Evolutionary conservation across 2,888 invertebrate genomes (phyloP).

Genomic region (Tryphoninae sp.): DNA sequence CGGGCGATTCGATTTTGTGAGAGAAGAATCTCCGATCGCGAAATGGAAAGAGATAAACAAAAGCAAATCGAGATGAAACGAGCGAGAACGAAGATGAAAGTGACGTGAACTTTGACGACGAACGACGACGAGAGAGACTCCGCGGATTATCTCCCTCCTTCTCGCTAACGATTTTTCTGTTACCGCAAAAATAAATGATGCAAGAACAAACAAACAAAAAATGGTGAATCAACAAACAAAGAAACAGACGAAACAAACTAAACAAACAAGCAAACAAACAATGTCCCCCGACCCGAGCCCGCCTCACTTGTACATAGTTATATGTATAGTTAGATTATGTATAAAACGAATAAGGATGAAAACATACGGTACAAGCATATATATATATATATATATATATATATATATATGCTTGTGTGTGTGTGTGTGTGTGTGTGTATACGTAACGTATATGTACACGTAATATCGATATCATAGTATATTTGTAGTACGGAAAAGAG

Average conservation of each 20-base stretch:
- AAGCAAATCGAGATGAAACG: too few species aligned
- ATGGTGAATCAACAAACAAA: background rate
- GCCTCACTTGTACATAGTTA: constrained; percentile 80
- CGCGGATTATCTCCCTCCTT: constrained; percentile 1
- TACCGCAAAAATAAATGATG: constrained; percentile 30
- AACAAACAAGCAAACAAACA: constrained; percentile 10
- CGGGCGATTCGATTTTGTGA: background rate
- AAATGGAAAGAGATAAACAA: too few species aligned
- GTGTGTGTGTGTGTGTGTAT: constrained; percentile 16
- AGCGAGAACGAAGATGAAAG: too few species aligned
- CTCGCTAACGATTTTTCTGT: constrained; percentile 22
- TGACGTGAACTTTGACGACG: too few species aligned
- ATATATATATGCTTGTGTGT: background rate
- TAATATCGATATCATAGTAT: constrained; percentile 59
- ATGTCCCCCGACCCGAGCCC: constrained; percentile 53
- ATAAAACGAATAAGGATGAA: constrained; percentile 59
- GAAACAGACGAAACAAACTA: constrained; percentile 10
- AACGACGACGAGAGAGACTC: too few species aligned
- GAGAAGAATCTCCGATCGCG: too few species aligned
- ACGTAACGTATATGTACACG: constrained; percentile 43
- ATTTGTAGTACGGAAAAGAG: constrained; percentile 50
- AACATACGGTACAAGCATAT: constrained; percentile 51
- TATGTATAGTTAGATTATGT: constrained; percentile 81
- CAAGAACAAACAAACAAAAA: background rate
- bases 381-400: constrained; percentile 29